Conservation (phyloP, 2,888 invertebrate species). For the Deilephila porcellus region DNA sequence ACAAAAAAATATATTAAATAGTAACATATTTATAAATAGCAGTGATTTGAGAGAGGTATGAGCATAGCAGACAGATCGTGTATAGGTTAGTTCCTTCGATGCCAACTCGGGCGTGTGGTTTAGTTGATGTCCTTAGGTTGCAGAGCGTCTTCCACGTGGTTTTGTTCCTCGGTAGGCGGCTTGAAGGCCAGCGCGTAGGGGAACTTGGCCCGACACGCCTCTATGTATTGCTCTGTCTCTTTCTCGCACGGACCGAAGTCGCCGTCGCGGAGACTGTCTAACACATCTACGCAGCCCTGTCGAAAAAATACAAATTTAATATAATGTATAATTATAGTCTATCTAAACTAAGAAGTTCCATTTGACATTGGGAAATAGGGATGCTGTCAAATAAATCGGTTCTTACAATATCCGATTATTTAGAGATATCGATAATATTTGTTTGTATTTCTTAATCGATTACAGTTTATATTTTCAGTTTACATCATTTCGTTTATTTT, state of each 20-base stretch:
- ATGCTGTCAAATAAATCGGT: too few relatives aligned
- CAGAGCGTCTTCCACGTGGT: constrained; percentile 43
- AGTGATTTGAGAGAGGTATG: not conserved
- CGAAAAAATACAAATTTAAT: constrained; percentile 40
- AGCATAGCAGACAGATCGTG: constrained; percentile 22
- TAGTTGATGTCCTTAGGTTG: constrained; percentile 64
- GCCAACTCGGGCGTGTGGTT: constrained; percentile 34
- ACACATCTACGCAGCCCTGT: constrained; percentile 92
- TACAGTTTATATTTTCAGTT: too few relatives aligned
- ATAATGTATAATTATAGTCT: too few relatives aligned
- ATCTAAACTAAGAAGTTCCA: too few relatives aligned
- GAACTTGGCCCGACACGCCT: constrained; percentile 89
- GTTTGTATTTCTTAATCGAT: too few relatives aligned
- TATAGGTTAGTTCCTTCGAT: constrained; percentile 26
- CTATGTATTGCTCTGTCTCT: constrained; percentile 88
- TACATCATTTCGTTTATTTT: too few relatives aligned
- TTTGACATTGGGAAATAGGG: too few relatives aligned
- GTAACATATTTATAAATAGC: not conserved
- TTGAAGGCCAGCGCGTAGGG: constrained; percentile 92
- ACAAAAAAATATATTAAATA: not conserved
- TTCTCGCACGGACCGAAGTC: constrained; percentile 91
- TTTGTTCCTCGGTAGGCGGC: constrained; percentile 52
- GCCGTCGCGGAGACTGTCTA: constrained; percentile 90
- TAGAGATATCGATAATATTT: too few relatives aligned
- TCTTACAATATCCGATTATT: too few relatives aligned